phyloP scores from a whole-genome alignment of 2,113 vertebrate genomes.

The Noctilio leporinus region DNA sequence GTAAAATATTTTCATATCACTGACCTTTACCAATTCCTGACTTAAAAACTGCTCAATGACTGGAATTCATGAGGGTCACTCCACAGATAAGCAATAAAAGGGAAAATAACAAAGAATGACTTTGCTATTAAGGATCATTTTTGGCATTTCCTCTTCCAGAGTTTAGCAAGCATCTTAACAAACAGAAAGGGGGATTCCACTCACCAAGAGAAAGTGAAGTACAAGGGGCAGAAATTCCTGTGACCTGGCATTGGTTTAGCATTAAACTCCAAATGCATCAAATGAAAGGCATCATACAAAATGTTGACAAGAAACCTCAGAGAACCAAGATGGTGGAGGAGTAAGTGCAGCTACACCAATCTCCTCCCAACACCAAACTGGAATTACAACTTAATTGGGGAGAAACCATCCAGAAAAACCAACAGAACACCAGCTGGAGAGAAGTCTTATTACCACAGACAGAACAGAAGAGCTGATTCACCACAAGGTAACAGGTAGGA shows the following conservation, averaged over 20 bases:
- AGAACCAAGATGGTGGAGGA: too few relatives aligned
- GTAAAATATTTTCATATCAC: background rate
- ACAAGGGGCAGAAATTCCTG: background rate
- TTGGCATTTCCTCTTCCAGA: background rate
- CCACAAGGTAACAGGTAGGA: too few relatives aligned
- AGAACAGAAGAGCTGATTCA: too few relatives aligned
- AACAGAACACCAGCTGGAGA: too few relatives aligned
- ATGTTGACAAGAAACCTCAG: background rate
- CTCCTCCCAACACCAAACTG: too few relatives aligned
- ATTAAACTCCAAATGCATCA: background rate
- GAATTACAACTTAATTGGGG: too few relatives aligned
- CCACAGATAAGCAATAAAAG: background rate
- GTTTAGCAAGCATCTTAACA: constrained; percentile 8
- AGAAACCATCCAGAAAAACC: too few relatives aligned
- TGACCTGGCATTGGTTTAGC: background rate
- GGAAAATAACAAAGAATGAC: background rate
- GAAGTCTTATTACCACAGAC: too few relatives aligned
- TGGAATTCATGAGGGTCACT: background rate
- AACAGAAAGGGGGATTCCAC: constrained; percentile 9
- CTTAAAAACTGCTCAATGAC: background rate
- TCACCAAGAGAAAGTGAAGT: background rate
- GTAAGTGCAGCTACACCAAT: too few relatives aligned
- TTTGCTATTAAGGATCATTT: background rate
- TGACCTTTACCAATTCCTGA: background rate
- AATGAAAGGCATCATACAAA: background rate